These are phyloP conservation scores for Apocheima hispidaria DNA, from an alignment of 2,888 invertebrate genomes.

Conservation along the genomic window DNA sequence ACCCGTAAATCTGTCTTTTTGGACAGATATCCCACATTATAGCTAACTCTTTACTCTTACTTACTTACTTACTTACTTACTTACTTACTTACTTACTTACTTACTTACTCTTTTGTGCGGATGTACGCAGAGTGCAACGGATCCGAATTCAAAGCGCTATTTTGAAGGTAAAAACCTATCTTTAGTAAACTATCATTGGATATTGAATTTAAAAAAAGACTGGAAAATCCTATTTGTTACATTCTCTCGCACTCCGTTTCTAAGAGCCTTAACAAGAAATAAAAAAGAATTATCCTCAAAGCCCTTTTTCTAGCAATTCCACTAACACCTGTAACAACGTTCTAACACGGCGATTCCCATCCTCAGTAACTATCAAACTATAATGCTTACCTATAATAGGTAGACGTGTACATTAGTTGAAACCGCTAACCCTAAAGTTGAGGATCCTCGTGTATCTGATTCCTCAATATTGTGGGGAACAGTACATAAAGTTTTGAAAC, in stretches of 20 bases:
- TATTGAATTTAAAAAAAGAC: not conserved
- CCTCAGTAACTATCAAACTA: constrained; percentile 14
- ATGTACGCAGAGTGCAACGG: too few species aligned
- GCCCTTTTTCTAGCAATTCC: not conserved
- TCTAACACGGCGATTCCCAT: constrained; percentile 17
- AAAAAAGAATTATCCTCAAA: not conserved
- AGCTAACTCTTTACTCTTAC: too few species aligned
- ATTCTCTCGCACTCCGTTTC: not conserved
- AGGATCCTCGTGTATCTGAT: constrained; percentile 26
- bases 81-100: too few species aligned
- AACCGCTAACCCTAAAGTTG: constrained; percentile 38
- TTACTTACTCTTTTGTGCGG: too few species aligned
- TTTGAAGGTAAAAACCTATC: too few species aligned
- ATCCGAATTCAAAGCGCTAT: too few species aligned
- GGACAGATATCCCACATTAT: too few species aligned
- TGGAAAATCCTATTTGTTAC: not conserved
- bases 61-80: too few species aligned
- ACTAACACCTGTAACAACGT: constrained; percentile 15
- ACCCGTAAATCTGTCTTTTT: too few species aligned
- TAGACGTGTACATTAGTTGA: constrained; percentile 31
- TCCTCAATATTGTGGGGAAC: not conserved
- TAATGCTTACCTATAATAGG: constrained; percentile 14
- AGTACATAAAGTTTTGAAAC: constrained; percentile 3
- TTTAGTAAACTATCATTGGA: too few species aligned
- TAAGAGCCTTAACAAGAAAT: not conserved